Percentiles rank a stretch among this genome's conserved stretches.
Evolutionary conservation across 2,797 vertebrate genomes (phyloP).

Genomic region (Pogonophryne albipinna): DNA sequence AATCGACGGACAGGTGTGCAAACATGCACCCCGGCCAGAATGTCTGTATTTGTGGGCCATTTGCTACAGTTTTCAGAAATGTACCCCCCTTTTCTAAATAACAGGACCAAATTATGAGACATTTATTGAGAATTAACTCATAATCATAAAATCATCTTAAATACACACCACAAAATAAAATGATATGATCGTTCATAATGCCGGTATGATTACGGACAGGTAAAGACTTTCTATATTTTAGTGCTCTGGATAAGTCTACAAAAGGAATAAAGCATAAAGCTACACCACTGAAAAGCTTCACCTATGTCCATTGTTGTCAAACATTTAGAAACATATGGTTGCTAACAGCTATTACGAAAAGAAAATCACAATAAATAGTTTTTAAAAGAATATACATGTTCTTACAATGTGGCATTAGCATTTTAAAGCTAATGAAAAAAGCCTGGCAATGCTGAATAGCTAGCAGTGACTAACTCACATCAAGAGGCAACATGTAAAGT

Average conservation of each 20-base stretch:
- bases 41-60: background rate
- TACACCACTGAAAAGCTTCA: background rate
- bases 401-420: background rate
- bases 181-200: background rate
- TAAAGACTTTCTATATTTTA: background rate
- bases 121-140: background rate
- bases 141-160: too few relatives aligned
- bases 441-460: background rate
- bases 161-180: background rate
- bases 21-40: background rate
- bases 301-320: background rate
- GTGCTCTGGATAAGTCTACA: background rate
- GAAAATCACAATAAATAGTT: background rate
- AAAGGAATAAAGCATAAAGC: slow-evolving; percentile 7
- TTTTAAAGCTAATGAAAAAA: background rate
- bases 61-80: background rate
- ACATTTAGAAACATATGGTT: background rate
- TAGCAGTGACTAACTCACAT: background rate
- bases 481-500: too few relatives aligned
- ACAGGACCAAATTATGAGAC: background rate
- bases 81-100: background rate
- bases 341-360: background rate
- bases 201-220: background rate
- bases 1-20: slow-evolving; percentile 37
- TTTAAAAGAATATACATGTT: background rate